A percentile compares a stretch with the other conserved stretches of the same genome.
These are phyloP conservation scores for Malaclemys terrapin DNA, from an alignment of 2,113 vertebrate genomes.

Conservation along the genomic window DNA sequence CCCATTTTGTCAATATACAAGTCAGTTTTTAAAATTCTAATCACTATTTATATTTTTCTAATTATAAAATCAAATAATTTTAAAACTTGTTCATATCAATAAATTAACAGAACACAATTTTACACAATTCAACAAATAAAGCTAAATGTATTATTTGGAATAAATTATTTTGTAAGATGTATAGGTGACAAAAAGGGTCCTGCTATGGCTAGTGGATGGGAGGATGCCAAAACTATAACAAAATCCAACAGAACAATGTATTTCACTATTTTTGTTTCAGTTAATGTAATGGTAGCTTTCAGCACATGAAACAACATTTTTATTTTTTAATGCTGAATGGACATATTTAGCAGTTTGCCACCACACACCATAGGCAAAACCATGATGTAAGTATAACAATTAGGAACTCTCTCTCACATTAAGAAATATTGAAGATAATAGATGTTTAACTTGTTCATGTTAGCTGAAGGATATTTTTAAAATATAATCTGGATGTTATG, in stretches of 20 bases:
- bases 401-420: constrained; percentile 71
- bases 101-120: constrained; percentile 55
- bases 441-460: constrained; percentile 70
- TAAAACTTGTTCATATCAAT: constrained; percentile 47
- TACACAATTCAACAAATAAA: constrained; percentile 51
- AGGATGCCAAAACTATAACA: constrained; percentile 72
- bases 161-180: constrained; percentile 63
- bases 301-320: constrained; percentile 50
- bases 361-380: constrained; percentile 77
- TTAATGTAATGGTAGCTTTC: constrained; percentile 72
- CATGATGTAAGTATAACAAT: constrained; percentile 65
- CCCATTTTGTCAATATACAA: constrained; percentile 62
- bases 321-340: constrained; percentile 66
- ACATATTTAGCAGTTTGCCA: constrained; percentile 74
- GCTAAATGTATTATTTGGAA: constrained; percentile 46
- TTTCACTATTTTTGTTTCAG: constrained; percentile 63
- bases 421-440: constrained; percentile 60
- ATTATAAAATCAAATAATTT: constrained; percentile 60
- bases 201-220: constrained; percentile 75
- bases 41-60: constrained; percentile 66
- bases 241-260: constrained; percentile 73
- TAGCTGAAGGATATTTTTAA: constrained; percentile 63
- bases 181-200: constrained; percentile 75
- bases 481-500: constrained; percentile 61
- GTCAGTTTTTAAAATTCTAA: constrained; percentile 54